Evolutionary conservation across 92 coral and sea anemone genomes (phyloP).

Genomic region (Parazoanthus atlanticus): DNA sequence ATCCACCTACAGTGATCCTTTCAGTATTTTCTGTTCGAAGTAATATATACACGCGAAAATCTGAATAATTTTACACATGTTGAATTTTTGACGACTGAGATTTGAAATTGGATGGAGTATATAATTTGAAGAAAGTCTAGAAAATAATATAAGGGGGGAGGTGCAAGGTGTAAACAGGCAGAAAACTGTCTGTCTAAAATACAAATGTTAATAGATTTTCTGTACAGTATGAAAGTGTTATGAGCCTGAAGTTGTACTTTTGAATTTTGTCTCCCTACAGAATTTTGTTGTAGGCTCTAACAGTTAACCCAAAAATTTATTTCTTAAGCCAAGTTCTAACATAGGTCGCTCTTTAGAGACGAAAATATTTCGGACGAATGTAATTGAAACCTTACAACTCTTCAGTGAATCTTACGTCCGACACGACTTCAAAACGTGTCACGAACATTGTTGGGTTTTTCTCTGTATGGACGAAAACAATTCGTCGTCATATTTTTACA

Average conservation of each 20-base stretch:
- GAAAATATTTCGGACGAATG: too few species aligned
- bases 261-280: not conserved
- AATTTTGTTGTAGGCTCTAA: not conserved
- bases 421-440: not conserved
- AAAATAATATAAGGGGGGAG: slow-evolving; percentile 1
- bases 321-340: not conserved
- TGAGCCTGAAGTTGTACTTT: not conserved
- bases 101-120: not conserved
- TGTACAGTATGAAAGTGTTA: not conserved
- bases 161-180: slow-evolving; percentile 1
- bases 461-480: not conserved
- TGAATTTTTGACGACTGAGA: not conserved
- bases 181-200: slow-evolving; percentile 23
- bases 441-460: not conserved
- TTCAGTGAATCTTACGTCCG: not conserved
- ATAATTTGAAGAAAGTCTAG: slow-evolving; percentile 1
- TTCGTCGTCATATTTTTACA: not conserved
- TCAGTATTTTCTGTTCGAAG: not conserved
- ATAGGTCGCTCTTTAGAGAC: too few species aligned
- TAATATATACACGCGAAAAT: not conserved
- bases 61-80: not conserved
- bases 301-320: not conserved
- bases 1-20: not conserved
- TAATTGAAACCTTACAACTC: too few species aligned
- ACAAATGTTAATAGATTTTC: slow-evolving; percentile 15